Evolutionary conservation across 1,140 invertebrate species (phyloP).

Genomic region (Melanaphis sacchari): DNA sequence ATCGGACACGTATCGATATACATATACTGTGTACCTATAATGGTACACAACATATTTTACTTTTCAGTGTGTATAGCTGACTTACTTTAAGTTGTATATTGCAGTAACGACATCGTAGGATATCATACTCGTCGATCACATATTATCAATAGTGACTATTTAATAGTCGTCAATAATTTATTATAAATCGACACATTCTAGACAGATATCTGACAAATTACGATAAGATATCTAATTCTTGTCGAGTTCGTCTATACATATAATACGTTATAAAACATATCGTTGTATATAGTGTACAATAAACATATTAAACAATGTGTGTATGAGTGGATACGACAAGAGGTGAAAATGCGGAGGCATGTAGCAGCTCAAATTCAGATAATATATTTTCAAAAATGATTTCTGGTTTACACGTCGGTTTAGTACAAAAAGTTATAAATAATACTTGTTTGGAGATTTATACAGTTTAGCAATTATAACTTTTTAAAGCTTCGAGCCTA

Average conservation of each 20-base stretch:
- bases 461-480: not conserved
- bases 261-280: too few species aligned
- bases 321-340: not conserved
- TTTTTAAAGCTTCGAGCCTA: not conserved
- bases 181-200: not conserved
- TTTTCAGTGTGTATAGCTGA: not conserved
- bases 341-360: not conserved
- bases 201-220: not conserved
- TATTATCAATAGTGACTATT: not conserved
- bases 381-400: not conserved
- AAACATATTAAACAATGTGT: too few species aligned
- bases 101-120: not conserved
- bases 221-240: not conserved
- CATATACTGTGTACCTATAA: not conserved
- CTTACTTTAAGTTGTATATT: not conserved
- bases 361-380: not conserved
- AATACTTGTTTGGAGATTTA: not conserved
- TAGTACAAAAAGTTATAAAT: not conserved
- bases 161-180: not conserved
- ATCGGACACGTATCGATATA: not conserved
- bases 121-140: not conserved
- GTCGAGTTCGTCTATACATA: not conserved
- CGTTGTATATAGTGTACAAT: too few species aligned
- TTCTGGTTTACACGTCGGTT: not conserved
- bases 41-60: not conserved